Base-by-base conservation (phyloP, 2,888 invertebrate species). In the Smittia aterrima region DNA sequence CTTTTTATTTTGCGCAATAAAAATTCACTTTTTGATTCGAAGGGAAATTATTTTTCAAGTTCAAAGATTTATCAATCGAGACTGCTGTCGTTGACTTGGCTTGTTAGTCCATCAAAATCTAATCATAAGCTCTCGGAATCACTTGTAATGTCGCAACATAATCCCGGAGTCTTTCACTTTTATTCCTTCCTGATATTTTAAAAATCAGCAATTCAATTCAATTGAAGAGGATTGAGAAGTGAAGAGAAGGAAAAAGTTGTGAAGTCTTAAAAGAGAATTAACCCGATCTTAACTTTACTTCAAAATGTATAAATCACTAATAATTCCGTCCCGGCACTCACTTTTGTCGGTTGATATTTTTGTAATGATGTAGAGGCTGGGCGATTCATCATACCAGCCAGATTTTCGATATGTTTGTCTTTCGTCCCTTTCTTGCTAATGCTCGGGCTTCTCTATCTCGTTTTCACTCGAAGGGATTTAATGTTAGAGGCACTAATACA, bases 231-330 rank as follows among this genome's bases (percentile, higher is more conserved):
- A n/a, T n/a, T 9, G 9, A 38, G 38, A 38, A 47, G 47, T 47
- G 11, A n/a, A 47, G n/a, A 13, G 47, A 62, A 62, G 13, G 62
- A 62, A 62, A 62, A 32, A 16, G 11, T 27, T 62, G 24, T 62
- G 54, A 72, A 72, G 72, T 72, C 58, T 72, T 72, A 72, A 72
- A 72, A 72, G 25, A 72, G 72, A 62, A 72, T 72, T 72, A 72
- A 72, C 72, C 72, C 72, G 70, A 58, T 72, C 72, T 72, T 72
- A 72, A 62, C 72, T 72, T 72, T 41, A 40, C 72, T 71, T 53
- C 18, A 66, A 27, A 25, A 27, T 54, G 53, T 72, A 72, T 72
- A 72, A 72, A 72, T 72, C 72, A 72, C 72, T 72, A 72, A 72
- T 72, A 72, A 72, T 72, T 62, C 58, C 62, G 24, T 53, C 70